Evolutionary conservation across 1,140 invertebrate genomes (phyloP), one percentile per base, ranked within the genome.

Genomic region (Megalonaias nervosa): DNA sequence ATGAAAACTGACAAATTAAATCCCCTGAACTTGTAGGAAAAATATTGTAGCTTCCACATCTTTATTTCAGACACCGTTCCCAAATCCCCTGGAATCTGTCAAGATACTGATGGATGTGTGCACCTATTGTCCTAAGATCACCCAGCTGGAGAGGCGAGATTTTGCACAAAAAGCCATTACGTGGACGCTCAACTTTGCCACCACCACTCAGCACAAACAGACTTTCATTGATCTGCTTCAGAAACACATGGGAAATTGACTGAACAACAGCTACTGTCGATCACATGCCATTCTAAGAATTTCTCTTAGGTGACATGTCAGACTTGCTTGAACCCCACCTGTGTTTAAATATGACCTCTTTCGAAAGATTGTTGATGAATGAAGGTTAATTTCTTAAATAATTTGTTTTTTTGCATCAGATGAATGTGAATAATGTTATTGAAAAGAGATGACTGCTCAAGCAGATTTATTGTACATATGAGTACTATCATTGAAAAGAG

Each of bases 131-230:
- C 26, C 64, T 1, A 64, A 74, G 21, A 67, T 86, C 16, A 75
- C 75, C 9, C 23, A 64, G 15, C 80, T 79, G n/a, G 84, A 85
- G 68, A 76, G 81, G 66, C 73, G 82, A 57, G 65, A 67, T 31
- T 86, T 85, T 70, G 71, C 78, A 19, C 81, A 87, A 60, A 81
- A 82, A 55, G 79, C 86, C 3, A 72, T 84, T 0, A 80, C 82
- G 23, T 88, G 87, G 87, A 82, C 84, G 1, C 70, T 86, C 26
- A 83, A 85, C 60, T 88, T 87, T 73, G 79, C 87, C 48, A 82
- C 86, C n/a, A 86, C 86, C 0, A 72, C 83, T 19, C 81, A 86
- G 70, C 83, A 84, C 65, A 84, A 82, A 62, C 75, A 82, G 31
- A 75, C 71, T 2, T 68, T 80, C 6, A 77, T 82, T 31, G 74